Percentiles rank a stretch among this genome's conserved stretches.
These are phyloP conservation scores for Zaprionus lachaisei DNA, from an alignment of 1,140 invertebrate species.

Conservation along the genomic window DNA sequence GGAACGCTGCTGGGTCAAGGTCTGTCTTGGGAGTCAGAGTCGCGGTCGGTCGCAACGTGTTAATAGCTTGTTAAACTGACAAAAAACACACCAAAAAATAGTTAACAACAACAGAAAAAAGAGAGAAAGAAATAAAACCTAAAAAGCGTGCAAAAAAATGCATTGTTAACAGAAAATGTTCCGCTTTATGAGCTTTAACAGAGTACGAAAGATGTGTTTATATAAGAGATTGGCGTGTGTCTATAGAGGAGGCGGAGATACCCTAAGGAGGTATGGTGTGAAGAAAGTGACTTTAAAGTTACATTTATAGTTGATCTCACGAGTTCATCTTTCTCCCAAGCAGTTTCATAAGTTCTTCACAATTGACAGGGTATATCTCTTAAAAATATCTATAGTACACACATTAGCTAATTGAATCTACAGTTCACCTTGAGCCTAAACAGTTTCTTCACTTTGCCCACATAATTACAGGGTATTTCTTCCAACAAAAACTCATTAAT, in stretches of 20 bases:
- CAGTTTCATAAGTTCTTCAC: too few species aligned
- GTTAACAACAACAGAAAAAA: slow-evolving; percentile 15
- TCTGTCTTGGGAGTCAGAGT: slow-evolving; percentile 28
- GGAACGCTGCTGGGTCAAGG: slow-evolving; percentile 59
- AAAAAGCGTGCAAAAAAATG: slow-evolving; percentile 63
- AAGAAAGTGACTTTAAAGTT: background rate
- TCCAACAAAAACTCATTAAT: background rate
- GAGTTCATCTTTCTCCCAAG: too few species aligned
- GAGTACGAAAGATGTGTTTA: slow-evolving; percentile 47
- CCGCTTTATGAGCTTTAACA: slow-evolving; percentile 60
- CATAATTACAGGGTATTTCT: background rate
- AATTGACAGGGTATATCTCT: too few species aligned
- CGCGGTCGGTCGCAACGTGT: slow-evolving; percentile 51
- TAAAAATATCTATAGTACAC: too few species aligned
- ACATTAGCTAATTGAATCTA: background rate
- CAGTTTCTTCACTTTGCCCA: background rate
- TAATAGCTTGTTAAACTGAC: slow-evolving; percentile 63
- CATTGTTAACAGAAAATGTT: slow-evolving; percentile 55
- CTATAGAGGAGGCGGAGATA: background rate
- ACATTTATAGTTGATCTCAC: too few species aligned
- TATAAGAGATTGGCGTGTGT: background rate
- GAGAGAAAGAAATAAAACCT: slow-evolving; percentile 27
- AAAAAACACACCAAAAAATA: slow-evolving; percentile 16
- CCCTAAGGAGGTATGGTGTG: background rate
- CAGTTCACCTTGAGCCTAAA: background rate